Evolutionary conservation across 2,888 invertebrate genomes (phyloP).

Genomic region (Pantelozetes paolii): DNA sequence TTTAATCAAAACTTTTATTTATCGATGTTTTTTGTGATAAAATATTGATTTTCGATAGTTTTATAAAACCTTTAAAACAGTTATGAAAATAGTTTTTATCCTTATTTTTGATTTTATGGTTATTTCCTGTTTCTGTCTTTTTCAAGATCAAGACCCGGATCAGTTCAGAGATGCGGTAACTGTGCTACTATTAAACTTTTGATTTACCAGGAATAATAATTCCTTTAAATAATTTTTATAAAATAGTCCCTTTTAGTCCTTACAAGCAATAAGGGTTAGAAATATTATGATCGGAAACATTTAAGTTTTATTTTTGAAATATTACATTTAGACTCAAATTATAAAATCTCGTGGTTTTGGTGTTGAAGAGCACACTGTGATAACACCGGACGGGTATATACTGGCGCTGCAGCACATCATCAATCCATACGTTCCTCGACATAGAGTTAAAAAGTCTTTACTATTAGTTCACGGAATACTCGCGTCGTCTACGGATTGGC

Average conservation of each 20-base stretch:
- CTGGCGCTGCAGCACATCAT: background rate
- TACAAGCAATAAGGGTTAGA: no score
- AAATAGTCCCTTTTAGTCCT: no score
- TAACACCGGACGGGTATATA: slow-evolving; percentile 19
- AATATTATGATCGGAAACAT: no score
- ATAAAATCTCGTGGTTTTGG: slow-evolving; percentile 6
- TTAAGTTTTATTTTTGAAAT: no score
- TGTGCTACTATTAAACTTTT: background rate
- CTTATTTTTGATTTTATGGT: background rate
- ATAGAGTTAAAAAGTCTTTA: background rate
- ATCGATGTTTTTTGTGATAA: no score
- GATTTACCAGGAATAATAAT: no score
- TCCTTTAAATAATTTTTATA: no score
- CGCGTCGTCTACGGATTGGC: slow-evolving; percentile 9
- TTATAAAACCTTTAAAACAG: no score
- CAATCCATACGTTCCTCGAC: background rate
- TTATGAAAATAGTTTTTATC: background rate
- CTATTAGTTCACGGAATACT: slow-evolving; percentile 8
- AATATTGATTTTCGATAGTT: no score
- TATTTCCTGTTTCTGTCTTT: background rate
- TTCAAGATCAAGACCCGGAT: background rate
- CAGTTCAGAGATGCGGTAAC: slow-evolving; percentile 19
- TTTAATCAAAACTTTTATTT: no score
- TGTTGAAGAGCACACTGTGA: background rate
- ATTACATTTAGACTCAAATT: background rate